Conservation (phyloP, 2,888 invertebrate genomes). For the Pristionchus mayeri region DNA sequence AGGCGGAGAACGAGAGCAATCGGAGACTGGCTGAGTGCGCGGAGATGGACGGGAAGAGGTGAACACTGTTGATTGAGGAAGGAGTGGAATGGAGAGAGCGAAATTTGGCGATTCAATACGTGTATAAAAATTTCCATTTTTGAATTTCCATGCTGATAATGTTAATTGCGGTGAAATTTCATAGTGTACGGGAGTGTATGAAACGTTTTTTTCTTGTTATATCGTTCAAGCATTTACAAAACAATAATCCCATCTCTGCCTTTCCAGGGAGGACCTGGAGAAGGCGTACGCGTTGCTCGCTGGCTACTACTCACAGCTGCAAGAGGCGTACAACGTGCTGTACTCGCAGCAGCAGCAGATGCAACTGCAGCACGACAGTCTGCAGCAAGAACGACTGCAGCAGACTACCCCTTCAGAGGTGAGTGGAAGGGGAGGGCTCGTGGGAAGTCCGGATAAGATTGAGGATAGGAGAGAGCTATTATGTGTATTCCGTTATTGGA, state of each 20-base stretch:
- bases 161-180: not conserved
- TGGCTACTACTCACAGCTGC: constrained; percentile 66
- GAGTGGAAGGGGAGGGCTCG: too few relatives aligned
- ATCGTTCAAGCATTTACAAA: not conserved
- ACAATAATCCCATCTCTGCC: not conserved
- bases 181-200: not conserved
- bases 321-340: constrained; percentile 63
- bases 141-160: too few relatives aligned
- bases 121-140: too few relatives aligned
- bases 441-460: too few relatives aligned
- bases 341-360: constrained; percentile 54
- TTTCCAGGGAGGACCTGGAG: constrained; percentile 62
- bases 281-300: constrained; percentile 63
- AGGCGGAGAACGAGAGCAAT: constrained; percentile 67
- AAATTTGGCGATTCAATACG: not conserved
- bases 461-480: too few relatives aligned
- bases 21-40: constrained; percentile 64
- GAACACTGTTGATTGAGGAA: not conserved
- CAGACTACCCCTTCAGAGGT: not conserved
- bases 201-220: not conserved
- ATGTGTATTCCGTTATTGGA: too few relatives aligned
- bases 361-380: not conserved
- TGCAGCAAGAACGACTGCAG: constrained; percentile 39
- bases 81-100: not conserved
- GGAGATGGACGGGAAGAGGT: constrained; percentile 64